These are phyloP conservation scores for Neosilurus mollespiculum DNA, from an alignment of 2,797 vertebrate species.

Conservation along the genomic window DNA sequence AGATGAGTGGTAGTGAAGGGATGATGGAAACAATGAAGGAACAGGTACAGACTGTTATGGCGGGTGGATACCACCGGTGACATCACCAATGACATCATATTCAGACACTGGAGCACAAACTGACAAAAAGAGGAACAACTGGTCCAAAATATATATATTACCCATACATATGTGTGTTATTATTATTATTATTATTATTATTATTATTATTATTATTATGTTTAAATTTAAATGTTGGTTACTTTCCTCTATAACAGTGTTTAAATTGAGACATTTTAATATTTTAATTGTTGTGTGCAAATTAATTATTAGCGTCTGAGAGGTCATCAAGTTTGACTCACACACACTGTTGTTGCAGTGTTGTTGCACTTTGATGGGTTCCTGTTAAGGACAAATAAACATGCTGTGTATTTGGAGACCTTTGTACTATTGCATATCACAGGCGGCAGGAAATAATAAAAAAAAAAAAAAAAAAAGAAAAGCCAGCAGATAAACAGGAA, in stretches of 20 bases:
- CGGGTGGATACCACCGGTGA: conserved; percentile 71
- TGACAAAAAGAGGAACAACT: conserved; percentile 10
- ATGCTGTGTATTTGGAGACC: conserved; percentile 36
- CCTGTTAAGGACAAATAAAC: conserved; percentile 43
- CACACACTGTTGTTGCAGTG: background rate
- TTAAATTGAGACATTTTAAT: background rate
- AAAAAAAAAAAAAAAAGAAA: too few relatives aligned
- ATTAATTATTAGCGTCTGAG: conserved; percentile 2
- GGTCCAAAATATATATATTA: conserved; percentile 3
- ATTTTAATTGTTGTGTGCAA: background rate
- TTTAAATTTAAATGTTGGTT: background rate
- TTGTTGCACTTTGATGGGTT: conserved; percentile 16
- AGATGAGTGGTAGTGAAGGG: conserved; percentile 56
- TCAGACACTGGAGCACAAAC: conserved; percentile 22
- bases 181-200: background rate
- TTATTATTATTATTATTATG: background rate
- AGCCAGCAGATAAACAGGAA: background rate
- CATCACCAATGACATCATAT: conserved; percentile 18
- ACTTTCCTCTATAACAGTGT: background rate
- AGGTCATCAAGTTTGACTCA: background rate
- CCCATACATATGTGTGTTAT: background rate
- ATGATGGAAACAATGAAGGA: conserved; percentile 72
- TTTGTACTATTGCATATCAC: conserved; percentile 65
- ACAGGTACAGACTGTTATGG: conserved; percentile 67
- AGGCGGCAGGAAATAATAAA: conserved; percentile 68